Base-by-base conservation (phyloP, 2,113 vertebrate genomes). In the Lasiurus borealis region DNA sequence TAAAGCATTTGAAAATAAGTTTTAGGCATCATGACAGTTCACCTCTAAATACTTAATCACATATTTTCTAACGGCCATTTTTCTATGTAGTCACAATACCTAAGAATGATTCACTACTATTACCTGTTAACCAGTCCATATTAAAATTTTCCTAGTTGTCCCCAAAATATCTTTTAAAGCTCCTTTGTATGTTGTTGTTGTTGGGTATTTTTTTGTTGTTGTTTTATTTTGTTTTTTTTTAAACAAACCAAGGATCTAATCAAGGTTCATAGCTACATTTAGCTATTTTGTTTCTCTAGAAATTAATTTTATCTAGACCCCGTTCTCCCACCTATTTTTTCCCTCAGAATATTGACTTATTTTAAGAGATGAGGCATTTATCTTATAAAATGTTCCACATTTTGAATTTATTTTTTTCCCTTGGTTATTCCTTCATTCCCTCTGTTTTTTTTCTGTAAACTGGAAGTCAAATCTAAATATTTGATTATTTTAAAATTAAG, bases 1-100 rank as follows among this genome's bases (percentile, higher is more conserved):
- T 96, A 66, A 85, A 85, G 71, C 52, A 82, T 85, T 77, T 82
- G 25, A 71, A 95, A 89, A 44, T 85, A 92, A 81, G 18, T 93
- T 93, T 46, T 4, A 93, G 48, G 80, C 5, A 40, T 95, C 14
- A 15, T 77, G 82, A 76, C 21, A 25, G 46, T 48, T 93, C 12
- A 69, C 2, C 25, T 34, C 8, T 68, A 64, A 83, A 23, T 85
- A 80, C 54, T 69, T 64, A 64, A 72, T 48, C 31, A 29, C 40
- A 6, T 86, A 66, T 62, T 82, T 81, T 23, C 62, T 80, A 46
- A 82, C 50, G n/a, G 59, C 29, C 46, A 62, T 8, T 86, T 40
- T 85, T 89, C 48, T 82, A 1, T 52, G 7, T 84, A 71, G n/a
- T 88, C 25, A 54, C 40, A 54, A 14, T 86, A 76, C 50, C 8